Percentiles rank a stretch among this genome's conserved stretches.
These are phyloP conservation scores for Drosophila santomea DNA, from an alignment of 1,140 invertebrate species.

Conservation along the genomic window DNA sequence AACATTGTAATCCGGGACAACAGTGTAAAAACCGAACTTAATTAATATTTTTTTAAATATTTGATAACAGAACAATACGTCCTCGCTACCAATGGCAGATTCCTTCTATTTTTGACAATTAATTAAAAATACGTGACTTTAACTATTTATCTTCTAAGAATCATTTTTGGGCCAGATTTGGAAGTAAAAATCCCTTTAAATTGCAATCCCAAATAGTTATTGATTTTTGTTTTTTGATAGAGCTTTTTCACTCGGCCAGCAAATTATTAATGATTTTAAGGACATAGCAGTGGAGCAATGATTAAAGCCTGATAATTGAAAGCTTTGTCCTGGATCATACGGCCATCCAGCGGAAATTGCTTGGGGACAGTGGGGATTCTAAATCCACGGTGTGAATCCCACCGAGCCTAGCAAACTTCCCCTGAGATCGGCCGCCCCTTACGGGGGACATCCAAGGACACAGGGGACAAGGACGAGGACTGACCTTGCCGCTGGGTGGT, in stretches of 20 bases:
- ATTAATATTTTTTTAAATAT: no score
- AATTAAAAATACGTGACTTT: no score
- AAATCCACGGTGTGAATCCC: slow-evolving; percentile 80
- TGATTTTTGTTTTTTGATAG: neutral
- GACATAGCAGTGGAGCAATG: slow-evolving; percentile 9
- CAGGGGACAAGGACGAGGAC: slow-evolving; percentile 63
- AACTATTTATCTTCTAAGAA: no score
- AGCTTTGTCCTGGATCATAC: slow-evolving; percentile 14
- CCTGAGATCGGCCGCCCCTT: slow-evolving; percentile 12
- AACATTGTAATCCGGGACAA: no score
- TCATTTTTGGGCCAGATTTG: no score
- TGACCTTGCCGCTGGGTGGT: slow-evolving; percentile 92
- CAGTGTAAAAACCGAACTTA: no score
- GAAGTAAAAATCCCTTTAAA: no score
- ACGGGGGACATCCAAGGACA: slow-evolving; percentile 3
- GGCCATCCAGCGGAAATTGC: slow-evolving; percentile 47
- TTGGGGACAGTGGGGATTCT: slow-evolving; percentile 60
- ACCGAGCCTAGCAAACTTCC: slow-evolving; percentile 53
- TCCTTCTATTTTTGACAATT: no score
- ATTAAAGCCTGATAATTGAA: slow-evolving; percentile 18
- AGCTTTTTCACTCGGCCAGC: neutral
- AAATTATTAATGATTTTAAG: slow-evolving; percentile 15
- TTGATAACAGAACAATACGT: no score
- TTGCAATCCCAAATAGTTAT: neutral
- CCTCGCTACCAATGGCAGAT: no score